Evolutionary conservation across 92 coral and sea anemone genomes (phyloP).

Genomic region (Galaxea fascicularis): DNA sequence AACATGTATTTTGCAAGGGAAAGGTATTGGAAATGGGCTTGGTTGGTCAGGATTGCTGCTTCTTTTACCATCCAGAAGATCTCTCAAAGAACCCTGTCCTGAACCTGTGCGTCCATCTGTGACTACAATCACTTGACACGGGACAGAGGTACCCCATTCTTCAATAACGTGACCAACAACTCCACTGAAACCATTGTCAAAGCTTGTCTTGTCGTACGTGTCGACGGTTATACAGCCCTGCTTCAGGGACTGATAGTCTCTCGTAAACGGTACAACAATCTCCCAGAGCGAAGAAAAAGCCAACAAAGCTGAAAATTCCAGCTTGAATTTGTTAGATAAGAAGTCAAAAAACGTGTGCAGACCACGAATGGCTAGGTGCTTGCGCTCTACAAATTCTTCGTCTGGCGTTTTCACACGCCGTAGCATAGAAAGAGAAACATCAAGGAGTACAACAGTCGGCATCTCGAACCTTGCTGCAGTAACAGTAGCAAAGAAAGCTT

Average conservation of each 20-base stretch:
- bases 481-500: not conserved
- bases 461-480: slow-evolving; percentile 32
- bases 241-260: slow-evolving; percentile 95
- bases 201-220: slow-evolving; percentile 91
- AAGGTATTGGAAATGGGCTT: slow-evolving; percentile 87
- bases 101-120: slow-evolving; percentile 95
- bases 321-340: slow-evolving; percentile 85
- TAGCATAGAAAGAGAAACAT: slow-evolving; percentile 97
- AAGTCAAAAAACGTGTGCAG: slow-evolving; percentile 89
- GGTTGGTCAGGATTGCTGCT: slow-evolving; percentile 73
- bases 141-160: slow-evolving; percentile 99
- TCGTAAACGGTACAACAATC: slow-evolving; percentile 96
- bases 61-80: slow-evolving; percentile 81
- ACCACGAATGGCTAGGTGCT: slow-evolving; percentile 94
- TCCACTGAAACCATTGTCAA: slow-evolving; percentile 95
- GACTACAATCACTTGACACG: slow-evolving; percentile 90
- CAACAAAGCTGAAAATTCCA: slow-evolving; percentile 93
- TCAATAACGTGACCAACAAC: slow-evolving; percentile 97
- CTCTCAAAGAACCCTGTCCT: slow-evolving; percentile 84
- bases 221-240: slow-evolving; percentile 98
- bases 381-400: slow-evolving; percentile 82
- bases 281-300: slow-evolving; percentile 99
- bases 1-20: slow-evolving; percentile 93
- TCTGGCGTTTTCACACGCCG: slow-evolving; percentile 80
- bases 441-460: slow-evolving; percentile 98